phyloP scores from a whole-genome alignment of 1,140 invertebrate species.

The Trypoxylus dichotomus region DNA sequence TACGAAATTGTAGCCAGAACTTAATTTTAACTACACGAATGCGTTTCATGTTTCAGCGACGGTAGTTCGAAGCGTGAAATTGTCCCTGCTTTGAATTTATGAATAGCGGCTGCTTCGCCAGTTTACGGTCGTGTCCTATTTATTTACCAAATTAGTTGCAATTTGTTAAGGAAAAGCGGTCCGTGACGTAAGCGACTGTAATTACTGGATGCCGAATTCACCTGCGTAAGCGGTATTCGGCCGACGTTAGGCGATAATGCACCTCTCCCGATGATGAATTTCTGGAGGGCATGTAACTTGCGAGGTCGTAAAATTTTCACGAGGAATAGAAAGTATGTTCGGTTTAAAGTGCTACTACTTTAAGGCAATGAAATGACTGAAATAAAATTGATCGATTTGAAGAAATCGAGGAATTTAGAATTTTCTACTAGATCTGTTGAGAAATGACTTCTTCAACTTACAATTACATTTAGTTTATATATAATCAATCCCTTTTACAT shows the following conservation, averaged over 20 bases:
- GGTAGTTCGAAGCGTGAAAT: background rate
- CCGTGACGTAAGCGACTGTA: background rate
- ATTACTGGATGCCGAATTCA: background rate
- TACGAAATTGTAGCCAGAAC: background rate
- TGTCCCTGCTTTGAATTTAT: slow-evolving; percentile 2
- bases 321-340: too few species aligned
- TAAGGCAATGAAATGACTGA: too few species aligned
- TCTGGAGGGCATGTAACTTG: too few species aligned
- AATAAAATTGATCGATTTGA: too few species aligned
- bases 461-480: too few species aligned
- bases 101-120: background rate
- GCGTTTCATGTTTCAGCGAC: background rate
- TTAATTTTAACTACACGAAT: background rate
- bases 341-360: too few species aligned
- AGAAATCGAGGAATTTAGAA: too few species aligned
- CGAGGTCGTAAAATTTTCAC: too few species aligned
- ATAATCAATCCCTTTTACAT: too few species aligned
- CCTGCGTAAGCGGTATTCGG: background rate
- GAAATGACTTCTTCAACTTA: too few species aligned
- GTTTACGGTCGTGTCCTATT: background rate
- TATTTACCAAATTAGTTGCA: background rate
- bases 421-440: too few species aligned
- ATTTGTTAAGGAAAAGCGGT: background rate
- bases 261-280: too few species aligned
- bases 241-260: background rate